Evolutionary conservation across 1,140 invertebrate species (phyloP), one percentile per base, ranked within the genome.

Genomic region (Drosophila carrolli): DNA sequence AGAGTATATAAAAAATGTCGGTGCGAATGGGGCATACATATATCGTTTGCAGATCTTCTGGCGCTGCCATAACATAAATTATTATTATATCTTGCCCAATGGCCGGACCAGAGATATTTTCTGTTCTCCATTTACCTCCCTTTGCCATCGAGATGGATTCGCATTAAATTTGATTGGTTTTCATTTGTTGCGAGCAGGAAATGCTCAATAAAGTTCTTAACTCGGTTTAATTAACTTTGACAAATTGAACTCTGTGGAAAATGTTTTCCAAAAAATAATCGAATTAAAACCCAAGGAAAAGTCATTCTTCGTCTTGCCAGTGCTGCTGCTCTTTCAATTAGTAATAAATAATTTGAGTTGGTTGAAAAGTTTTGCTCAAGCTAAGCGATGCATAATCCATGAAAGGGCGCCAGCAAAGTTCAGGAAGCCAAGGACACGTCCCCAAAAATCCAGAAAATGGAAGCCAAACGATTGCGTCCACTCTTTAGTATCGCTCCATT

Each of bases 31-130:
- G 7, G 9, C 41, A 14, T 37, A 65, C 73, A 76, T 74, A 84
- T 88, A 85, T 88, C 75, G 83, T 72, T 88, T 81, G 83, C 71
- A 86, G 79, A 90, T 90, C 86, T 85, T 50, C 73, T 66, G 73
- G 63, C 58, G 62, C 56, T 62, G 60, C 60, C 82, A 81, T 65
- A 76, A 74, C 85, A 91, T 91, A 85, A 91, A 89, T 91, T 89
- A 91, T 82, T 79, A 78, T 79, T 75, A 78, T 78, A 61, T 51
- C 81, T 70, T 67, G 66, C 41, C 79, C 75, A 75, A 70, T 86
- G 72, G 67, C 73, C 56, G 56, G 19, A 10, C 11, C 56, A 73
- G 32, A 76, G 38, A 85, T 47, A 47, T 55, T 59, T 68, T 55
- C 47, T 57, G 23, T 50, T 44, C 35, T 27, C 70, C 72, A 73